Evolutionary conservation across 2,888 invertebrate genomes (phyloP).

Genomic region (Polietes domitor): DNA sequence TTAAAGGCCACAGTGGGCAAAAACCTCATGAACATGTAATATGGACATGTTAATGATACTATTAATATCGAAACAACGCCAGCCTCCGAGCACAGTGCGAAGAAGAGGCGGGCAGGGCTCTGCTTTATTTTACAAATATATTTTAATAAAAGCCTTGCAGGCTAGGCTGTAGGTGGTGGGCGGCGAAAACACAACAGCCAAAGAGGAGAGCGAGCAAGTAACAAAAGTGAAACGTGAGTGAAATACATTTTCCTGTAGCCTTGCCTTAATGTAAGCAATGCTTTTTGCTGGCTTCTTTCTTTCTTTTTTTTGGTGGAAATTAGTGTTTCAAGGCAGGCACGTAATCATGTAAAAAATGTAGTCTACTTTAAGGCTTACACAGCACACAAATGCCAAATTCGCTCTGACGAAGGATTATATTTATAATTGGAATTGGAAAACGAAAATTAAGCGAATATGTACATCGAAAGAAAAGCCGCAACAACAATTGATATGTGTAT

Average conservation of each 20-base stretch:
- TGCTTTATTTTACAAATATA: constrained; percentile 28
- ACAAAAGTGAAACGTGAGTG: constrained; percentile 18
- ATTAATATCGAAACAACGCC: constrained; percentile 29
- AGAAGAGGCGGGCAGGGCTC: neutral
- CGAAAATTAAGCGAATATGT: constrained; percentile 22
- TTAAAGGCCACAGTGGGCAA: neutral
- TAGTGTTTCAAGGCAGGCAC: constrained; percentile 26
- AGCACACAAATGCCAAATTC: neutral
- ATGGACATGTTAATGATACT: constrained; percentile 26
- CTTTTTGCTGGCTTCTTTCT: constrained; percentile 9
- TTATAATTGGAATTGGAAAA: constrained; percentile 23
- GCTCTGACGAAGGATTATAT: constrained; percentile 22
- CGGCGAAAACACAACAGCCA: neutral
- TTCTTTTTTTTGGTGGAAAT: neutral
- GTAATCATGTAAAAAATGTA: constrained; percentile 38
- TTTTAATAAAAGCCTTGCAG: neutral
- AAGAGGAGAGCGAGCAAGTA: neutral
- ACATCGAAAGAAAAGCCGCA: neutral
- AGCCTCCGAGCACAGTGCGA: neutral
- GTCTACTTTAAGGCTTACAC: constrained; percentile 36
- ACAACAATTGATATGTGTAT: too few species aligned
- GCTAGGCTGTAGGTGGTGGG: neutral
- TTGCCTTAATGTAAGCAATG: constrained; percentile 46
- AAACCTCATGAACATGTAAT: neutral
- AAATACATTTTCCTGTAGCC: constrained; percentile 28